Conservation (phyloP, 1,140 invertebrate species). For the Hesperophylax magnus region DNA sequence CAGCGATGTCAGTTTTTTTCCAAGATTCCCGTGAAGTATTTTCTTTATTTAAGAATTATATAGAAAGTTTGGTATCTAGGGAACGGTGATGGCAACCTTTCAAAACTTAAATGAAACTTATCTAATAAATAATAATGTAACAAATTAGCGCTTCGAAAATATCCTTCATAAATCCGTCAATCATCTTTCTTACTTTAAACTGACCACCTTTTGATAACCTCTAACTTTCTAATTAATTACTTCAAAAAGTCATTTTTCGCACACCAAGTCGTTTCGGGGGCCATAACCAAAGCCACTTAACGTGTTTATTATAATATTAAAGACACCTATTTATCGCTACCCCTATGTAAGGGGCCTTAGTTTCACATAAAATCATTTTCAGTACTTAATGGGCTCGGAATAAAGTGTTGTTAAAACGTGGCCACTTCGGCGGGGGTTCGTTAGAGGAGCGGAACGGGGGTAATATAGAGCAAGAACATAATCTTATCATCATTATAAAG, state of each 20-base stretch:
- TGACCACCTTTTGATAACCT: neutral
- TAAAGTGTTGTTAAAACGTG: conserved; percentile 52
- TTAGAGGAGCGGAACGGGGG: neutral
- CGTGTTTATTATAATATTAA: conserved; percentile 46
- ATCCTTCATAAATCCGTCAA: no score
- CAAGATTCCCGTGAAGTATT: no score
- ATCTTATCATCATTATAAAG: conserved; percentile 38
- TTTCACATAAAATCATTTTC: conserved; percentile 50
- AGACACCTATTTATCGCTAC: conserved; percentile 40
- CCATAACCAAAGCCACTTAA: conserved; percentile 30
- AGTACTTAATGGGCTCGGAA: conserved; percentile 47
- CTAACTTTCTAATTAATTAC: conserved; percentile 23
- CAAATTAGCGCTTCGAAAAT: no score
- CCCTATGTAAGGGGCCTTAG: conserved; percentile 34
- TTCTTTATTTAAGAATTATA: no score
- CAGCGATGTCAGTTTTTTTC: no score
- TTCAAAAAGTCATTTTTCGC: conserved; percentile 9
- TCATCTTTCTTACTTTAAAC: no score
- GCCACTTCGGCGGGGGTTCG: conserved; percentile 15
- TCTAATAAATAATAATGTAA: no score
- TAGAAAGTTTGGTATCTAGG: no score
- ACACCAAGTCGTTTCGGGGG: conserved; percentile 6
- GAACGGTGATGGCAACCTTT: no score
- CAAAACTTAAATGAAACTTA: no score
- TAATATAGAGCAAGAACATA: conserved; percentile 13